Evolutionary conservation across 2,113 vertebrate species (phyloP).

Genomic region (Sturnira hondurensis): DNA sequence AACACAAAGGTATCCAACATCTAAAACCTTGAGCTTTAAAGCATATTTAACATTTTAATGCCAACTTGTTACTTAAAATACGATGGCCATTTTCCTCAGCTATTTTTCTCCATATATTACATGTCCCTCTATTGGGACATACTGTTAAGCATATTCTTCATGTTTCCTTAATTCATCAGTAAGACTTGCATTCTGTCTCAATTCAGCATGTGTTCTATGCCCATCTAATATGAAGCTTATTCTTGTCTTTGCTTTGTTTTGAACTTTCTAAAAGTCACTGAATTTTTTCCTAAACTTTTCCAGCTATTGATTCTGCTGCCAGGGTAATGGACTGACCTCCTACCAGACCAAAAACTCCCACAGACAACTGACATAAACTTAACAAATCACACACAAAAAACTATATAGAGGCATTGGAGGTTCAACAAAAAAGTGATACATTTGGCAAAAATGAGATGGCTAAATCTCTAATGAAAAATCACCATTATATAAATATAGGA

Average conservation of each 20-base stretch:
- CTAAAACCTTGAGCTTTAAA: background rate
- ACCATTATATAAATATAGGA: background rate
- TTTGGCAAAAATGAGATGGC: background rate
- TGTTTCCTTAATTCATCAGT: background rate
- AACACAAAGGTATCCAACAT: background rate
- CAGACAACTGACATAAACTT: background rate
- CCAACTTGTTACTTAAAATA: background rate
- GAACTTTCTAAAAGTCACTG: background rate
- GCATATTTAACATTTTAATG: background rate
- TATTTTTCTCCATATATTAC: background rate
- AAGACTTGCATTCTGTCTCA: background rate
- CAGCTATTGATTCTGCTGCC: background rate
- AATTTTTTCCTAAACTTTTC: background rate
- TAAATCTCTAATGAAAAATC: background rate
- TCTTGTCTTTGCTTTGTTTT: background rate
- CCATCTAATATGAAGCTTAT: background rate
- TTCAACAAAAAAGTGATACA: background rate
- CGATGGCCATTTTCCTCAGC: background rate
- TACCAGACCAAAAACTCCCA: background rate
- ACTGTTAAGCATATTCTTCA: background rate
- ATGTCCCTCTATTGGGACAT: background rate
- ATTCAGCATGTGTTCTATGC: background rate
- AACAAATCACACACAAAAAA: background rate
- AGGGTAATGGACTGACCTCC: background rate
- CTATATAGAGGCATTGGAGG: background rate